Conservation (phyloP, 2,797 vertebrate species). For the Gymnopithys bicolor region DNA sequence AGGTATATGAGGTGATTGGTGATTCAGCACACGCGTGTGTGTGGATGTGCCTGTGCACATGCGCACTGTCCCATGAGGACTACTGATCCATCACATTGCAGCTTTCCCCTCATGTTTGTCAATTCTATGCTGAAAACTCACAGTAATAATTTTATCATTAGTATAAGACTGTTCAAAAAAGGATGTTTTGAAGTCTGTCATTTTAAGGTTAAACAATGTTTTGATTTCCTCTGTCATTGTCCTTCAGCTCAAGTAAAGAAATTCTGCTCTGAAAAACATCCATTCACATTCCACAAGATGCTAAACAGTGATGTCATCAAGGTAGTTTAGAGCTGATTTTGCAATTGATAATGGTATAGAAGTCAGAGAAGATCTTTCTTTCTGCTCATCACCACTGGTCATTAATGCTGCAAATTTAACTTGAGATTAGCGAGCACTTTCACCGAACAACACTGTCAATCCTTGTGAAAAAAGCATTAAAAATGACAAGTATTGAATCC, state of each 20-base stretch:
- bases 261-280: neutral
- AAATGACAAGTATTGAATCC: neutral
- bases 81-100: neutral
- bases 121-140: neutral
- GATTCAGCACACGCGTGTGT: neutral
- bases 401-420: neutral
- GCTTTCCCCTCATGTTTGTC: neutral
- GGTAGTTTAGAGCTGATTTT: neutral
- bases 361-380: neutral
- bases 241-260: neutral
- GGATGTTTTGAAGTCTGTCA: neutral
- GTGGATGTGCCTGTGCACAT: accelerated
- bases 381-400: neutral
- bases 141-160: neutral
- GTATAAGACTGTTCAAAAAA: neutral
- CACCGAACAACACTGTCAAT: accelerated
- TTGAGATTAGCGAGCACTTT: neutral
- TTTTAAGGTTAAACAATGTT: neutral
- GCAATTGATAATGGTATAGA: neutral
- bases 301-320: neutral
- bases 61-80: accelerated
- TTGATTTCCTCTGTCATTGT: neutral
- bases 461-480: neutral
- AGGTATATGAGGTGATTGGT: neutral
- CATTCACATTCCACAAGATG: neutral